These are phyloP conservation scores for Drosophila mulleri DNA, from an alignment of 2,888 invertebrate species.

Conservation along the genomic window DNA sequence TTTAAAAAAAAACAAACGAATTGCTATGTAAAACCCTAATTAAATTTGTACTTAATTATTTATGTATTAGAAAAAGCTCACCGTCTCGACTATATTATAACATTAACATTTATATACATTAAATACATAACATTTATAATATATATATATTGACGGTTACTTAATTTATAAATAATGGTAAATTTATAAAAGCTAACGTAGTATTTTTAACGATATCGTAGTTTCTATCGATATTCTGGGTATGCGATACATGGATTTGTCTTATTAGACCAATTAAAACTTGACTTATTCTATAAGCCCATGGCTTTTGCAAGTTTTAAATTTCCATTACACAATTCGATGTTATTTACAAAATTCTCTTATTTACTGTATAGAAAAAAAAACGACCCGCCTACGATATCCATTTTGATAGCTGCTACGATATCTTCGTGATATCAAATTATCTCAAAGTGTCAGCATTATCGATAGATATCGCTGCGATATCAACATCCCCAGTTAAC, in stretches of 20 bases:
- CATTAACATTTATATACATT: not conserved
- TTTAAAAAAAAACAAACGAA: not conserved
- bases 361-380: not conserved
- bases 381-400: conserved; percentile 5
- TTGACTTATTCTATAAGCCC: not conserved
- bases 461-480: conserved; percentile 30
- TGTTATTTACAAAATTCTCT: not conserved
- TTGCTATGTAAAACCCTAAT: not conserved
- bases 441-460: conserved; percentile 4
- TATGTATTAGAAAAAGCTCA: not conserved
- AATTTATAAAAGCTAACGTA: not conserved
- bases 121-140: not conserved
- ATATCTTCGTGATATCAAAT: not conserved
- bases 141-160: not conserved
- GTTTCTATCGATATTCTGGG: not conserved
- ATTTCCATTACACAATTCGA: no score
- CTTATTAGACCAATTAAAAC: not conserved
- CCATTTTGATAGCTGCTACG: not conserved
- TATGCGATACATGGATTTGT: not conserved
- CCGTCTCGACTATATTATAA: not conserved
- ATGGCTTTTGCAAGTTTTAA: not conserved
- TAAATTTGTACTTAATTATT: not conserved
- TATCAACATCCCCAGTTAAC: conserved; percentile 46
- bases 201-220: not conserved
- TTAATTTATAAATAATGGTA: no score